Evolutionary conservation across 2,113 vertebrate genomes (phyloP).

Genomic region (Ptyas mucosa): DNA sequence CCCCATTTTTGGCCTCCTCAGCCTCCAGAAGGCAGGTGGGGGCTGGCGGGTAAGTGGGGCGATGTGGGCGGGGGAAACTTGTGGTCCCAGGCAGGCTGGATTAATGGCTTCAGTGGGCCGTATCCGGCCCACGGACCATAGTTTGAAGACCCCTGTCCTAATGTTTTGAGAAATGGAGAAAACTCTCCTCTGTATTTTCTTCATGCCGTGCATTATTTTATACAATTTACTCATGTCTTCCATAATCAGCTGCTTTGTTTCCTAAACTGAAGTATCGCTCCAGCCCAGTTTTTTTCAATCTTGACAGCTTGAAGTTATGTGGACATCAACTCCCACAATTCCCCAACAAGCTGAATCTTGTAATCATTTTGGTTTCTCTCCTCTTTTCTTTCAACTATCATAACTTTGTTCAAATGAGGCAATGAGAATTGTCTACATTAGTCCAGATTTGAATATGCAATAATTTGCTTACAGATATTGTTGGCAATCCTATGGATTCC

Average conservation of each 20-base stretch:
- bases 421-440: background rate
- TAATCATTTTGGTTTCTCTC: background rate
- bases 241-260: background rate
- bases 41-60: no score
- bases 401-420: background rate
- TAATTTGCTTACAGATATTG: background rate
- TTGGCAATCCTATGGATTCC: background rate
- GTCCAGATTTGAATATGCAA: background rate
- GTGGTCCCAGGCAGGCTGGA: no score
- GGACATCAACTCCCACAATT: no score
- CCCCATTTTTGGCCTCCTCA: no score
- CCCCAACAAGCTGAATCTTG: background rate
- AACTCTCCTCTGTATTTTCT: background rate
- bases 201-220: background rate
- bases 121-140: no score
- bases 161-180: background rate
- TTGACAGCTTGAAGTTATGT: no score
- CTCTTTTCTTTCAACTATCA: background rate
- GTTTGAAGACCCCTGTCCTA: background rate
- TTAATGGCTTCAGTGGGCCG: no score
- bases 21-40: no score
- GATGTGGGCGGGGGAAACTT: no score
- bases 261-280: background rate
- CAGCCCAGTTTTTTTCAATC: background rate
- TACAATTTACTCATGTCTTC: background rate